Evolutionary conservation across 2,113 vertebrate species (phyloP).

Genomic region (Cololabis saira): DNA sequence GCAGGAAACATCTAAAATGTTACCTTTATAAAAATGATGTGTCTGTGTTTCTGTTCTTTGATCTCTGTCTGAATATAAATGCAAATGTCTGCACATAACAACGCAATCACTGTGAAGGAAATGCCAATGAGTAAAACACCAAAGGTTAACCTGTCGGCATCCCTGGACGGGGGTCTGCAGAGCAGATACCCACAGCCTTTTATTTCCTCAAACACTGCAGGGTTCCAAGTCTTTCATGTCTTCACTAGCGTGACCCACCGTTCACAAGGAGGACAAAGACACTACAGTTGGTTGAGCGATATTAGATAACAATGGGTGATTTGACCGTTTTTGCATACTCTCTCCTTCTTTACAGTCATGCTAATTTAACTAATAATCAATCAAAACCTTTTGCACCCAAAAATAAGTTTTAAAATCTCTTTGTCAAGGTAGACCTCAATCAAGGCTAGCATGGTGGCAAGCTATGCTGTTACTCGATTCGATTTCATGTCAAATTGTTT

Average conservation of each 20-base stretch:
- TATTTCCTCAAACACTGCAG: constrained; percentile 65
- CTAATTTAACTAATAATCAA: constrained; percentile 23
- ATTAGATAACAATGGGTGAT: background rate
- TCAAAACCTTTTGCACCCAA: constrained; percentile 33
- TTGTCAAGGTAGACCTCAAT: constrained; percentile 8
- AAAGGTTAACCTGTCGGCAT: constrained; percentile 79
- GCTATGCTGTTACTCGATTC: constrained; percentile 61
- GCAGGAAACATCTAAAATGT: constrained; percentile 1
- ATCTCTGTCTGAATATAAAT: constrained; percentile 58
- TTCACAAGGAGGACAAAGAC: constrained; percentile 25
- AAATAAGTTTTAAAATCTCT: constrained; percentile 23
- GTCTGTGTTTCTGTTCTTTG: constrained; percentile 27
- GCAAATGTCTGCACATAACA: constrained; percentile 30
- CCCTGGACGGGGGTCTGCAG: constrained; percentile 67
- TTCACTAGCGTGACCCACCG: constrained; percentile 40
- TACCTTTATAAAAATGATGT: constrained; percentile 26
- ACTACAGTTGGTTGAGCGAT: constrained; percentile 16
- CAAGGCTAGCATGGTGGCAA: constrained; percentile 53
- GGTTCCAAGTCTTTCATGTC: constrained; percentile 58
- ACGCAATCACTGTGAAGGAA: constrained; percentile 53
- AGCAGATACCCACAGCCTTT: constrained; percentile 60
- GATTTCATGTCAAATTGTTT: constrained; percentile 56
- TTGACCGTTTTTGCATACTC: background rate
- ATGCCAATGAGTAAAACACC: constrained; percentile 70
- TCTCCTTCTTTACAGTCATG: constrained; percentile 6